Evolutionary conservation across 2,797 vertebrate genomes (phyloP).

Genomic region (Parambassis ranga): DNA sequence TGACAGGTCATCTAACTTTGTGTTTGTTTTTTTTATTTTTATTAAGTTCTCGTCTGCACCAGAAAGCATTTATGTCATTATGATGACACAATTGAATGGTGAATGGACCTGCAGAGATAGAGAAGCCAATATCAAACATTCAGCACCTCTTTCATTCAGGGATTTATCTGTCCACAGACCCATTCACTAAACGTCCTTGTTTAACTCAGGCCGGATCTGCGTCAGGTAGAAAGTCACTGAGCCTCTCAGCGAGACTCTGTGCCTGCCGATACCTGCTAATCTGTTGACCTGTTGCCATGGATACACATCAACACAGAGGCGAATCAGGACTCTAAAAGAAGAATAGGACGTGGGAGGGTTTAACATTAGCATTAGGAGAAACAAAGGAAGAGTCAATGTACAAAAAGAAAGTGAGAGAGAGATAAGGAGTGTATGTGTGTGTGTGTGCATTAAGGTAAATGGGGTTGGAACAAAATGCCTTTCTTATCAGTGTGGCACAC

Average conservation of each 20-base stretch:
- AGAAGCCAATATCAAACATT: neutral
- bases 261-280: slow-evolving; percentile 33
- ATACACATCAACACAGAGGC: slow-evolving; percentile 46
- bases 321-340: slow-evolving; percentile 31
- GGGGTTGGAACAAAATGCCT: slow-evolving; percentile 16
- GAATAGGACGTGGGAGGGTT: neutral
- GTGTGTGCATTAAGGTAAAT: slow-evolving; percentile 33
- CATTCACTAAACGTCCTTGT: slow-evolving; percentile 9
- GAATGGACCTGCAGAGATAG: too few species aligned
- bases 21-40: too few species aligned
- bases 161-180: slow-evolving; percentile 13
- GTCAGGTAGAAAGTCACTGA: neutral
- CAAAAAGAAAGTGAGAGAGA: slow-evolving; percentile 15
- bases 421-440: neutral
- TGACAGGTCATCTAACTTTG: too few species aligned
- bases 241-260: neutral
- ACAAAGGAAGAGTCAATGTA: slow-evolving; percentile 3
- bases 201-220: slow-evolving; percentile 1
- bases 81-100: too few species aligned
- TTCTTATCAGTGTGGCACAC: slow-evolving; percentile 57
- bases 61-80: too few species aligned
- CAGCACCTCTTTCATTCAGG: slow-evolving; percentile 6
- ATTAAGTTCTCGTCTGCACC: too few species aligned
- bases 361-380: neutral
- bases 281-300: slow-evolving; percentile 59